Percentiles rank a stretch among this genome's conserved stretches.
Evolutionary conservation across 1,140 invertebrate genomes (phyloP).

Genomic region (Globodera ellingtonae): DNA sequence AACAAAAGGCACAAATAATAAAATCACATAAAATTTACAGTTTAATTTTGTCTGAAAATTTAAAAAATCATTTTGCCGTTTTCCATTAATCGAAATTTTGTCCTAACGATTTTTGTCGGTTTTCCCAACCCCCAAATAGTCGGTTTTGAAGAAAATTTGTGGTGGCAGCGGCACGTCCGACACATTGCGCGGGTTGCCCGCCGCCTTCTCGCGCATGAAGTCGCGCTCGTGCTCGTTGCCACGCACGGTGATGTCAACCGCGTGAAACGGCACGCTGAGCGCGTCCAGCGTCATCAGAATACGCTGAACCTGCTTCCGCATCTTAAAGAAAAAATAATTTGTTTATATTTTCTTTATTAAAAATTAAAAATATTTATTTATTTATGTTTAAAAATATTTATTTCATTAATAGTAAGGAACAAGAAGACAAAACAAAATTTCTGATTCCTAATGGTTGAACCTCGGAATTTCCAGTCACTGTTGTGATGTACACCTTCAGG

Average conservation of each 20-base stretch:
- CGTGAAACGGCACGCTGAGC: slow-evolving; percentile 41
- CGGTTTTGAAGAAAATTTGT: slow-evolving; percentile 42
- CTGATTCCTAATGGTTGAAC: slow-evolving; percentile 12
- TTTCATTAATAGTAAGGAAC: too few species aligned
- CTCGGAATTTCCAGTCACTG: slow-evolving; percentile 46
- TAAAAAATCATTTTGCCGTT: slow-evolving; percentile 11
- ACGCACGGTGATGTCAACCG: slow-evolving; percentile 43
- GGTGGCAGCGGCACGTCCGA: slow-evolving; percentile 35
- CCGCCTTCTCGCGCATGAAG: slow-evolving; percentile 41
- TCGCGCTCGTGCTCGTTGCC: slow-evolving; percentile 46
- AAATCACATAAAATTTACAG: background rate
- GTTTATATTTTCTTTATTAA: too few species aligned
- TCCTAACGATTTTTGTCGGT: slow-evolving; percentile 1
- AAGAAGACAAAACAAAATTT: background rate
- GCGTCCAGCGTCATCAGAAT: slow-evolving; percentile 43
- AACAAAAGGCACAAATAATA: background rate
- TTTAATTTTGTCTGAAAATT: background rate
- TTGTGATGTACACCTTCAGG: slow-evolving; percentile 46
- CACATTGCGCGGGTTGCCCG: slow-evolving; percentile 19
- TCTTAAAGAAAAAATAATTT: slow-evolving; percentile 24
- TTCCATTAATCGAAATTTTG: slow-evolving; percentile 4
- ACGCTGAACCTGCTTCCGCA: slow-evolving; percentile 46
- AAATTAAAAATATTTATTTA: too few species aligned
- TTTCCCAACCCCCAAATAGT: slow-evolving; percentile 40
- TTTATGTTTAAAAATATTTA: too few species aligned